Evolutionary conservation across 2,113 vertebrate genomes (phyloP).

Genomic region (Puma concolor): DNA sequence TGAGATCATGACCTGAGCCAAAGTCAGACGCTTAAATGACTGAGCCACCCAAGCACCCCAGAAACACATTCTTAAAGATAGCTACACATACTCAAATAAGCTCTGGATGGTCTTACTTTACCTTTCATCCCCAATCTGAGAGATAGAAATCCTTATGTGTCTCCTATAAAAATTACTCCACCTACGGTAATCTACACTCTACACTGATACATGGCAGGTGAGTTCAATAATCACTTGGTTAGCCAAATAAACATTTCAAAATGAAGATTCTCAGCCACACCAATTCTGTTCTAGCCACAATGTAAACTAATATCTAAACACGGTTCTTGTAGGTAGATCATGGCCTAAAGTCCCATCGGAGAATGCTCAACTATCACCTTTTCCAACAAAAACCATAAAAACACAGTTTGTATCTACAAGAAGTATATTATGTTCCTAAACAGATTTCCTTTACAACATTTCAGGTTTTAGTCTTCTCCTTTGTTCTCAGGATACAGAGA

Average conservation of each 20-base stretch:
- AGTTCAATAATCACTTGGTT: not conserved
- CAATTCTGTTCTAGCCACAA: not conserved
- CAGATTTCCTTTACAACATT: conserved; percentile 44
- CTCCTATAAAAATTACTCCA: conserved; percentile 24
- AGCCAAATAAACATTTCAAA: conserved; percentile 41
- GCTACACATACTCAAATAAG: not conserved
- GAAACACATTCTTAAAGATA: not conserved
- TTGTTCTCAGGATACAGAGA: conserved; percentile 12
- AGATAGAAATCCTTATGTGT: not conserved
- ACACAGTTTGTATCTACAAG: not conserved
- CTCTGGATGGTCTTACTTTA: not conserved
- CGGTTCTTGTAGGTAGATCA: not conserved
- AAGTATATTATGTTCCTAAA: not conserved
- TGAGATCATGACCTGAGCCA: too few relatives aligned
- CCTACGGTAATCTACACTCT: not conserved
- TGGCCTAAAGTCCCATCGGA: not conserved
- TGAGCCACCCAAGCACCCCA: too few relatives aligned
- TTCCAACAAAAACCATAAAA: conserved; percentile 51
- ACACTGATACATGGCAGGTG: not conserved
- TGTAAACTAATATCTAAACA: conserved; percentile 31
- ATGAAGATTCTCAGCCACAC: conserved; percentile 32
- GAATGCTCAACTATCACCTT: conserved; percentile 23
- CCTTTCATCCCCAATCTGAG: not conserved
- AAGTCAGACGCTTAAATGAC: too few relatives aligned
- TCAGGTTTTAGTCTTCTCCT: not conserved